Conservation (phyloP, 2,797 vertebrate species). For the Rhadinocentrus ornatus region DNA sequence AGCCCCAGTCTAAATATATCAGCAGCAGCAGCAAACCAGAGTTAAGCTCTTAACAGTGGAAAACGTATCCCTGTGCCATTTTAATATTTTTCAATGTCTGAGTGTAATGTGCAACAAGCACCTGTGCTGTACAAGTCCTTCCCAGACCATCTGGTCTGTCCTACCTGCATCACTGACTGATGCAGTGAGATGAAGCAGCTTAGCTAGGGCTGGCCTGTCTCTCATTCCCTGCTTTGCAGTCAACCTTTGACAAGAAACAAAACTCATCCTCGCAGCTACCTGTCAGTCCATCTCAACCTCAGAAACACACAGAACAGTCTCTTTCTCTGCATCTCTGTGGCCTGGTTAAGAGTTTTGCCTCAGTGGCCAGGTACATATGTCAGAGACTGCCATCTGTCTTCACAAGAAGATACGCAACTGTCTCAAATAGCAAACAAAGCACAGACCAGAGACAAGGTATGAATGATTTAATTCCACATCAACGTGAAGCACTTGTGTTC, state of each 20-base stretch:
- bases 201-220: slow-evolving; percentile 46
- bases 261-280: slow-evolving; percentile 59
- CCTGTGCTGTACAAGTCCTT: slow-evolving; percentile 50
- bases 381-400: slow-evolving; percentile 52
- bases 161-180: slow-evolving; percentile 57
- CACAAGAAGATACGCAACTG: slow-evolving; percentile 45
- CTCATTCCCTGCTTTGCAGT: slow-evolving; percentile 56
- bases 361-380: slow-evolving; percentile 54
- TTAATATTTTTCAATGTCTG: not conserved
- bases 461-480: slow-evolving; percentile 26
- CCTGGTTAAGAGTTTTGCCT: slow-evolving; percentile 67
- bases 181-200: slow-evolving; percentile 51
- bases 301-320: slow-evolving; percentile 39
- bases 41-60: not conserved
- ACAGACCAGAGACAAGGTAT: slow-evolving; percentile 30
- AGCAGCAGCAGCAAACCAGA: not conserved
- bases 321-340: slow-evolving; percentile 37
- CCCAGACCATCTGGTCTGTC: slow-evolving; percentile 64
- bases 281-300: slow-evolving; percentile 69
- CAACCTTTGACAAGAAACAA: slow-evolving; percentile 63
- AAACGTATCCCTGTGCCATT: not conserved
- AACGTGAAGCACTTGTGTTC: slow-evolving; percentile 20
- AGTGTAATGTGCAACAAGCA: slow-evolving; percentile 36
- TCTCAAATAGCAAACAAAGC: slow-evolving; percentile 27
- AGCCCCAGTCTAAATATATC: not conserved